Percentiles rank a stretch among this genome's conserved stretches.
phyloP scores from a whole-genome alignment of 2,797 vertebrate species.

The Pteropus rufus region DNA sequence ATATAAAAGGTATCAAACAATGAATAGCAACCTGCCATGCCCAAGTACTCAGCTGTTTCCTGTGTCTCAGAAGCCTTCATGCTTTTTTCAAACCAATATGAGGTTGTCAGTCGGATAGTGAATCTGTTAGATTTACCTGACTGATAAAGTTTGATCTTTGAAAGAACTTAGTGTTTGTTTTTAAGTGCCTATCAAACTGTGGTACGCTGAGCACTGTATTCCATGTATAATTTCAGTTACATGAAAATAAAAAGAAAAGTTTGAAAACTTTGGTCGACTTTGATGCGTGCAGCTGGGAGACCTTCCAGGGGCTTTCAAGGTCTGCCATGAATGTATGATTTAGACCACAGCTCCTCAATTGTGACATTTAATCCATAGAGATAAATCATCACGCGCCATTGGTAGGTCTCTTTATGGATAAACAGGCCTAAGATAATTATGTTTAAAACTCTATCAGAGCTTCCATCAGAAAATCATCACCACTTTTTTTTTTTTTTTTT shows the following conservation, averaged over 20 bases:
- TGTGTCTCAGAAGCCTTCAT: neutral
- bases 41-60: too few relatives aligned
- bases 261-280: slow-evolving; percentile 41
- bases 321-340: slow-evolving; percentile 68
- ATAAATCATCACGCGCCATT: slow-evolving; percentile 74
- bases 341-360: slow-evolving; percentile 74
- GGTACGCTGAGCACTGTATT: neutral
- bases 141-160: neutral
- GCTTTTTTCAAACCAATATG: neutral
- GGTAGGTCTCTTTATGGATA: slow-evolving; percentile 64
- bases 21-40: neutral
- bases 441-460: slow-evolving; percentile 59
- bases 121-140: neutral
- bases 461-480: slow-evolving; percentile 10
- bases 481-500: neutral
- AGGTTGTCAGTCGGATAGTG: neutral
- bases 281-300: neutral
- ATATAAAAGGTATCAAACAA: neutral
- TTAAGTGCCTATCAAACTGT: neutral
- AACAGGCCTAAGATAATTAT: slow-evolving; percentile 75
- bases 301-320: slow-evolving; percentile 61
- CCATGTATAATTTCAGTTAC: slow-evolving; percentile 9
- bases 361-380: slow-evolving; percentile 79
- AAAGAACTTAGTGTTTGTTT: neutral
- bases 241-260: neutral